Evolutionary conservation across 2,797 vertebrate species (phyloP), one percentile per base, ranked within the genome.

Genomic region (Smutsia temminckii): DNA sequence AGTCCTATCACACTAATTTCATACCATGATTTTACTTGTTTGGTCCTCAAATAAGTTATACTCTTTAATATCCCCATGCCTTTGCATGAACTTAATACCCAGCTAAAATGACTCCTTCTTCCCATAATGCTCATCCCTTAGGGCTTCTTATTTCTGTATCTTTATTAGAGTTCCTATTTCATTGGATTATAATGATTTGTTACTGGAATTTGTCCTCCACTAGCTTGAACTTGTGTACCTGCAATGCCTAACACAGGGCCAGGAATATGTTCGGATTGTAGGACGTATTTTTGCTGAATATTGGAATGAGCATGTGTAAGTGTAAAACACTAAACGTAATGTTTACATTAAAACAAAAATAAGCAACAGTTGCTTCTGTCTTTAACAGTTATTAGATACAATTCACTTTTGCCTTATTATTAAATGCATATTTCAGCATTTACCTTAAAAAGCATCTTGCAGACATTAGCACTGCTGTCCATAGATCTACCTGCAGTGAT

Each of bases 321-420:
- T 2, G 18, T 27, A 40, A 32, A 88, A 91, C 53, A n/a, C 10
- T 21, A 5, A 87, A 80, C 29, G 68, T 77, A 20, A 85, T 59
- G 69, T 79, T 97, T 46, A 74, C n/a, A 51, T 63, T 61, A 88
- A 66, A 92, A 90, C 37, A 71, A 85, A 42, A 91, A 77, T 7
- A 49, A 72, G 57, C n/a, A 53, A 79, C 68, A 46, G 18, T 53
- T 86, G 46, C 23, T 90, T 53, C 37, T 57, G 46, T 84, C 17
- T 86, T 42, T 74, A 93, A 25, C 2, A 85, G n/a, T n/a, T 51
- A 72, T n/a, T 74, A 61, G 10, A 68, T 59, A 69, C 25, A 92
- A 89, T 84, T 79, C 25, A 37, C 5, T 75, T 68, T 83, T 78
- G 12, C 16, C 16, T 81, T 59, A 51, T 74, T 57, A 42, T 63